Evolutionary conservation across 92 coral and sea anemone genomes (phyloP).

Genomic region (Epizoanthus illoricatus): DNA sequence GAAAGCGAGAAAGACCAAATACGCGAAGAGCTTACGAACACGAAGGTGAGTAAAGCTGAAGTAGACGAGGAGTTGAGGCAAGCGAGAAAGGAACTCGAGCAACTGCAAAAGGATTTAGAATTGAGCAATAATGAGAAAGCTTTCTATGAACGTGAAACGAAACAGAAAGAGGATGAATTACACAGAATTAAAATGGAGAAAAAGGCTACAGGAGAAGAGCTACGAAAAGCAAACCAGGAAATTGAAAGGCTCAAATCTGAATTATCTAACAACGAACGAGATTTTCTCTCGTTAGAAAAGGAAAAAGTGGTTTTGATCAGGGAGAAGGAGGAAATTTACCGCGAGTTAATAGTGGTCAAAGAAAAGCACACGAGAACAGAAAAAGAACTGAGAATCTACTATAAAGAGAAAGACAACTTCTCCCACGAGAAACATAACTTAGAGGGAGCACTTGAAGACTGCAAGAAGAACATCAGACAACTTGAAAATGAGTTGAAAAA

Average conservation of each 20-base stretch:
- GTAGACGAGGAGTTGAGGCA: conserved; percentile 51
- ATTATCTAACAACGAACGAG: conserved; percentile 46
- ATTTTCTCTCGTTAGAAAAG: conserved; percentile 48
- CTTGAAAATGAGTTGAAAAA: conserved; percentile 29
- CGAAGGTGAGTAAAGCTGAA: conserved; percentile 47
- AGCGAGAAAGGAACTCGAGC: conserved; percentile 47
- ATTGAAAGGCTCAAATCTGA: conserved; percentile 55
- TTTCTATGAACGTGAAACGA: conserved; percentile 49
- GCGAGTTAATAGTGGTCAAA: conserved; percentile 58
- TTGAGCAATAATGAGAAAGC: conserved; percentile 25
- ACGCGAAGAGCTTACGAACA: conserved; percentile 52
- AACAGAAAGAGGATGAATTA: conserved; percentile 47
- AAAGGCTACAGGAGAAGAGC: conserved; percentile 39
- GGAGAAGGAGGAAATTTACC: conserved; percentile 61
- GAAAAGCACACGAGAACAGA: conserved; percentile 60
- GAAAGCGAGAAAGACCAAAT: conserved; percentile 36
- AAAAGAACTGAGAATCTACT: conserved; percentile 49
- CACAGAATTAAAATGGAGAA: conserved; percentile 29
- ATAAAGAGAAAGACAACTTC: conserved; percentile 55
- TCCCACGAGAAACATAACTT: conserved; percentile 55
- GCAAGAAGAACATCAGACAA: conserved; percentile 38
- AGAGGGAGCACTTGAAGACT: conserved; percentile 60
- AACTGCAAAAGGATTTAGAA: conserved; percentile 32
- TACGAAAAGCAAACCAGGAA: conserved; percentile 45
- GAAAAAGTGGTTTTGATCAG: conserved; percentile 52